Base-by-base conservation (phyloP, 2,888 invertebrate genomes). In the Coenonympha arcania region DNA sequence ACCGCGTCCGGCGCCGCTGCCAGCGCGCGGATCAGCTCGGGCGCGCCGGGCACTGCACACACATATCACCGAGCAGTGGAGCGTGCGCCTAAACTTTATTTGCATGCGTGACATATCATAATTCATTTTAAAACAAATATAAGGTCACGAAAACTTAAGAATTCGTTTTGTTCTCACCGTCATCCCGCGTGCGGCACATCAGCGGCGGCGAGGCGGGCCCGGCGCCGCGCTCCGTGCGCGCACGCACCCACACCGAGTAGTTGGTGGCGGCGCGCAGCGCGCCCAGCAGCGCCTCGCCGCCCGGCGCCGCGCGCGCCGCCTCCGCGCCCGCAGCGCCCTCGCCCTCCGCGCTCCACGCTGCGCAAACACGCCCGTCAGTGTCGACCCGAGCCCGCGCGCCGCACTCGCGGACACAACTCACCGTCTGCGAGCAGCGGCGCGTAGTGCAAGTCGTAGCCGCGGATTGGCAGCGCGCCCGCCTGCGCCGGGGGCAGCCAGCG, bases 371-470 rank as follows among this genome's bases (percentile, higher is more conserved):
- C 11, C 30, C 1, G 6, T 5, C 26, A n/a, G 26, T 1, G 9
- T n/a, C 26, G 3, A 9, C 3, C 4, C 9, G 26, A 9, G 26
- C 4, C 26, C 2, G 26, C 9, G 4, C 3, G n/a, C n/a, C 9
- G n/a, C 57, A 56, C 65, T 64, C 63, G 4, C 61, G 66, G 66
- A 11, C 13, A 8, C 13, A 15, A 63, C 72, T 71, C 19, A 79
- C 79, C 54, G 2, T 66, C 60, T 0, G 66, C 47, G 15, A 64
- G 61, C 11, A 76, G 50, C 0, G 91, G 90, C 50, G 91, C 89
- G 76, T 93, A 95, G 64, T 91, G 88, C 57, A 95, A 86, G 77
- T 93, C 93, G 84, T 94, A 96, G 11, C 94, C 95, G 65, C 89
- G 89, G 56, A 91, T 87, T 51, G 89, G 79, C 50, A 89, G 90